Percentiles rank a stretch among this genome's conserved stretches.
These are phyloP conservation scores for Pomatostomus ruficeps DNA, from an alignment of 2,113 vertebrate genomes.

Conservation along the genomic window DNA sequence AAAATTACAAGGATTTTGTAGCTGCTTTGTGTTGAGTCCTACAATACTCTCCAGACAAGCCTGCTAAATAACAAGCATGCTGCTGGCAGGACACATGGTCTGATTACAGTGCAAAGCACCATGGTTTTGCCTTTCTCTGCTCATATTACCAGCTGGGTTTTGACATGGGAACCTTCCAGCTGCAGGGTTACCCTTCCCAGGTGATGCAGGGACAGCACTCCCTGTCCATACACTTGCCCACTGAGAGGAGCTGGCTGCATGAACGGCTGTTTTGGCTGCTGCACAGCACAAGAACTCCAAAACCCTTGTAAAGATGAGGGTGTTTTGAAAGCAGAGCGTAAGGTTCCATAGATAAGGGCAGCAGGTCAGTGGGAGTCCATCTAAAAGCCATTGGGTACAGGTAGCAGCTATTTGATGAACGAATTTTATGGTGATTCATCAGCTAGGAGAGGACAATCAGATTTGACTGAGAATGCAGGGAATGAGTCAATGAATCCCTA, in stretches of 20 bases:
- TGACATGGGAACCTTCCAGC: neutral
- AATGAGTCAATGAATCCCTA: neutral
- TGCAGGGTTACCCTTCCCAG: neutral
- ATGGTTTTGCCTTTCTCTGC: neutral
- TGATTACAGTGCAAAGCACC: neutral
- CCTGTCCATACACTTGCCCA: neutral
- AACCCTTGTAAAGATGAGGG: neutral
- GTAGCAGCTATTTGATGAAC: neutral
- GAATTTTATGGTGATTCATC: neutral
- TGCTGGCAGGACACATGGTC: neutral
- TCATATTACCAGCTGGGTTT: neutral
- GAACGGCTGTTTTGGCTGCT: neutral
- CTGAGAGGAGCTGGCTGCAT: neutral
- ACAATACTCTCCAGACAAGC: neutral
- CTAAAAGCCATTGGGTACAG: neutral
- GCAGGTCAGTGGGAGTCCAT: neutral
- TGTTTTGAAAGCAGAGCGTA: neutral
- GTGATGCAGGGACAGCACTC: neutral
- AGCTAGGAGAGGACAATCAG: neutral
- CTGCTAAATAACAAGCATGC: neutral
- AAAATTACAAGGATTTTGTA: slow-evolving; percentile 14
- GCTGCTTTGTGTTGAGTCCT: neutral
- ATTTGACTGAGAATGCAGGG: neutral
- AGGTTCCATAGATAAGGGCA: neutral
- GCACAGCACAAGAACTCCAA: neutral